Evolutionary conservation across 30 jellyfish, hydroid and myxozoan species (phyloP).

Genomic region (Hydractinia symbiolongicarpus): DNA sequence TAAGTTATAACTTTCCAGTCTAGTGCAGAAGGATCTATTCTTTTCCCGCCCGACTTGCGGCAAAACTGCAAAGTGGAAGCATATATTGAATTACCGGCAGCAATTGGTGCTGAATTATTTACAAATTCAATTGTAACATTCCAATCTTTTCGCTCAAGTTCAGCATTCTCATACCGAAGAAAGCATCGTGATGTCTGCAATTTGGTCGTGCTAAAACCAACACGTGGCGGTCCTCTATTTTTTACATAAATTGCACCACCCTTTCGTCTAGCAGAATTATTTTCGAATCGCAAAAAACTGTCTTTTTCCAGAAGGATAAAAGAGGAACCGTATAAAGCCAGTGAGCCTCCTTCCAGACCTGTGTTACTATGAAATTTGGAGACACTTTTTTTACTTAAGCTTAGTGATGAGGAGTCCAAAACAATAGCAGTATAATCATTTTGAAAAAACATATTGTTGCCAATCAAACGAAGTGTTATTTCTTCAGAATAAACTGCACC

Average conservation of each 20-base stretch:
- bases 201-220: slow-evolving; percentile 59
- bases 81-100: slow-evolving; percentile 62
- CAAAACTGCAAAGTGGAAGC: slow-evolving; percentile 68
- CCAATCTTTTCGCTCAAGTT: slow-evolving; percentile 48
- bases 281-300: slow-evolving; percentile 20
- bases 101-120: slow-evolving; percentile 65
- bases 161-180: slow-evolving; percentile 36
- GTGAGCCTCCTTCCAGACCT: slow-evolving; percentile 77
- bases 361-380: slow-evolving; percentile 30
- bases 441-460: slow-evolving; percentile 9
- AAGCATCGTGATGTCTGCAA: slow-evolving; percentile 47
- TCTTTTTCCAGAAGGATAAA: slow-evolving; percentile 32
- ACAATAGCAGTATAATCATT: slow-evolving; percentile 60
- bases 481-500: slow-evolving; percentile 79
- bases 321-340: slow-evolving; percentile 65
- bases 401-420: slow-evolving; percentile 46
- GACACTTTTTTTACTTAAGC: slow-evolving; percentile 11
- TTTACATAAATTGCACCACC: slow-evolving; percentile 75
- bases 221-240: slow-evolving; percentile 50
- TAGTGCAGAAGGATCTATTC: slow-evolving; percentile 41
- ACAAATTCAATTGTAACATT: slow-evolving; percentile 39
- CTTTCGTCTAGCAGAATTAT: slow-evolving; percentile 42
- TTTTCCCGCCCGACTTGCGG: slow-evolving; percentile 42
- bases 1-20: slow-evolving; percentile 54
- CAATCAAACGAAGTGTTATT: slow-evolving; percentile 13